Evolutionary conservation across 2,113 vertebrate species (phyloP), one percentile per base, ranked within the genome.

Genomic region (Lynx canadensis): DNA sequence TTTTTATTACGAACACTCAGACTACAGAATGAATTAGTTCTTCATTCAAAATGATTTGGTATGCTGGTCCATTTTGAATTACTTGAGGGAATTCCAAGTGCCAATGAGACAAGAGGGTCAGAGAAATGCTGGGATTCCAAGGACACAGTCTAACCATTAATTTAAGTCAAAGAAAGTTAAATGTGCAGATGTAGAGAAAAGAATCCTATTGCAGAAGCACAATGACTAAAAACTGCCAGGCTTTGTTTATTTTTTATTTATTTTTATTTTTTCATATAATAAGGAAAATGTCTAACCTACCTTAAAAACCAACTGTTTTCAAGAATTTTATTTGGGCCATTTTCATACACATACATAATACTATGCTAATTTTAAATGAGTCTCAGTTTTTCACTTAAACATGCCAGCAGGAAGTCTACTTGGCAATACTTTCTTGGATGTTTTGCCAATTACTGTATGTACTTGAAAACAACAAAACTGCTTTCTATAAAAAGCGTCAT

Each of bases 371-470:
- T 97, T 95, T 96, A 97, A 98, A 96, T 96, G 91, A 97, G 78
- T 97, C 84, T 89, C 91, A 95, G 97, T 89, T 96, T 97, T 98
- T 97, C 97, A 97, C 91, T 97, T 97, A 97, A 96, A 95, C 71
- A 93, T 94, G 93, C 97, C 96, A 97, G 98, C 96, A 98, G 96
- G 96, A 98, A 98, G 85, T 97, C 97, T 96, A 91, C 81, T 97
- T 97, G 96, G 97, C 97, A 98, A 97, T 97, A 92, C 66, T 97
- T 97, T 92, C 94, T 86, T 96, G 60, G 89, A 97, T 95, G 91
- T 97, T 98, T 98, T 98, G 96, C 97, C 98, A 98, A 97, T 97
- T 98, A 94, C 93, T 98, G 81, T 97, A 98, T 79, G 88, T 93
- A 96, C 97, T 97, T 88, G 94, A 94, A 98, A 98, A 97, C 96